phyloP scores from a whole-genome alignment of 2,113 vertebrate genomes.

The Rhinolophus sinicus region DNA sequence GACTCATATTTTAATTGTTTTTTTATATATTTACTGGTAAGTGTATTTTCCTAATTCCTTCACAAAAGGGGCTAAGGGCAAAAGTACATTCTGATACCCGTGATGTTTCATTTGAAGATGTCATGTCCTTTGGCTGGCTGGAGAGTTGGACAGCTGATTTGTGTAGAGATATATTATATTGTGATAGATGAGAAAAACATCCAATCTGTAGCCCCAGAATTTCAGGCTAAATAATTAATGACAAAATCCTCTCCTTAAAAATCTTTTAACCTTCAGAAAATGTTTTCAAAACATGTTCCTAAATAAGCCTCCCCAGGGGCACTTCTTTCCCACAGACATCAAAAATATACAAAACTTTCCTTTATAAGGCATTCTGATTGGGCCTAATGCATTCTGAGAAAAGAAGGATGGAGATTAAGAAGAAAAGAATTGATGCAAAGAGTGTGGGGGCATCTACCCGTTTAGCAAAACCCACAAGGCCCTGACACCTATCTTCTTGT shows the following conservation, averaged over 20 bases:
- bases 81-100: not conserved
- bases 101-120: not conserved
- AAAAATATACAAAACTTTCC: slow-evolving; percentile 70
- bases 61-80: not conserved
- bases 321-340: slow-evolving; percentile 75
- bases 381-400: slow-evolving; percentile 61
- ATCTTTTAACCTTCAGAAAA: slow-evolving; percentile 28
- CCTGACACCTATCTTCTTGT: slow-evolving; percentile 51
- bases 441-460: not conserved
- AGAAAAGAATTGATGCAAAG: slow-evolving; percentile 66
- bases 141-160: not conserved
- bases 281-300: slow-evolving; percentile 20
- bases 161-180: not conserved
- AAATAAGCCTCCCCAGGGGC: slow-evolving; percentile 48
- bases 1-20: not conserved
- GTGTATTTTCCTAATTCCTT: not conserved
- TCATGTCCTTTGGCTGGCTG: not conserved
- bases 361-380: slow-evolving; percentile 59
- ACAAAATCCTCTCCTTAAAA: slow-evolving; percentile 29
- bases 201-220: not conserved
- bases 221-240: slow-evolving; percentile 3
- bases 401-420: slow-evolving; percentile 71
- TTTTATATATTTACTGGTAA: not conserved
- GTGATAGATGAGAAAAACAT: not conserved
- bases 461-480: slow-evolving; percentile 77